These are phyloP conservation scores for Scomber japonicus DNA, from an alignment of 2,113 vertebrate genomes.

Conservation along the genomic window DNA sequence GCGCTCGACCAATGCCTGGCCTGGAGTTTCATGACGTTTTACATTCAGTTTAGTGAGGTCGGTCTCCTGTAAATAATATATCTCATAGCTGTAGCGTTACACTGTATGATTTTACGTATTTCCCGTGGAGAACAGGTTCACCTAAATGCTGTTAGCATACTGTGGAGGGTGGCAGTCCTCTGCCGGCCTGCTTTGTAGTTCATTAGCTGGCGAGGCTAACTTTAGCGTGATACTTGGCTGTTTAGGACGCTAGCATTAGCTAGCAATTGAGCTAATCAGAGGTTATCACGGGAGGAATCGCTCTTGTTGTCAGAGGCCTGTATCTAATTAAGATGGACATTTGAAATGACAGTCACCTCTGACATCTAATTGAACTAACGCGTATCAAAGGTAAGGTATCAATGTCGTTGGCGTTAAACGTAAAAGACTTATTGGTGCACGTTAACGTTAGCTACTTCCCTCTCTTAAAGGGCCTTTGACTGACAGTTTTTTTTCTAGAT, in stretches of 20 bases:
- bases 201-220: slow-evolving; percentile 46
- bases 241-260: slow-evolving; percentile 59
- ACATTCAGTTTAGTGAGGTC: slow-evolving; percentile 41
- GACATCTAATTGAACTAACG: slow-evolving; percentile 28
- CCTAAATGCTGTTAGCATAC: slow-evolving; percentile 40
- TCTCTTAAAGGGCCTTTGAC: slow-evolving; percentile 59
- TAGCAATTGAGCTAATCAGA: slow-evolving; percentile 70
- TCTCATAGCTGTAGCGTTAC: slow-evolving; percentile 57
- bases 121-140: slow-evolving; percentile 15
- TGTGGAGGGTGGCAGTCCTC: slow-evolving; percentile 48
- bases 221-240: slow-evolving; percentile 57
- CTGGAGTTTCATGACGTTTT: slow-evolving; percentile 15
- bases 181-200: slow-evolving; percentile 42
- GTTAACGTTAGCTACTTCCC: slow-evolving; percentile 64
- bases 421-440: slow-evolving; percentile 10
- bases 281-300: slow-evolving; percentile 52
- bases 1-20: slow-evolving; percentile 51
- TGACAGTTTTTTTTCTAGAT: slow-evolving; percentile 54
- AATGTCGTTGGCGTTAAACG: background rate
- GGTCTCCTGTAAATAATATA: slow-evolving; percentile 79
- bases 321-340: slow-evolving; percentile 25
- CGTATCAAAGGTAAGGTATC: slow-evolving; percentile 64
- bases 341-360: slow-evolving; percentile 62
- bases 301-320: slow-evolving; percentile 39
- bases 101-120: slow-evolving; percentile 48